phyloP scores from a whole-genome alignment of 1,140 invertebrate genomes.

The Trichonephila inaurata region DNA sequence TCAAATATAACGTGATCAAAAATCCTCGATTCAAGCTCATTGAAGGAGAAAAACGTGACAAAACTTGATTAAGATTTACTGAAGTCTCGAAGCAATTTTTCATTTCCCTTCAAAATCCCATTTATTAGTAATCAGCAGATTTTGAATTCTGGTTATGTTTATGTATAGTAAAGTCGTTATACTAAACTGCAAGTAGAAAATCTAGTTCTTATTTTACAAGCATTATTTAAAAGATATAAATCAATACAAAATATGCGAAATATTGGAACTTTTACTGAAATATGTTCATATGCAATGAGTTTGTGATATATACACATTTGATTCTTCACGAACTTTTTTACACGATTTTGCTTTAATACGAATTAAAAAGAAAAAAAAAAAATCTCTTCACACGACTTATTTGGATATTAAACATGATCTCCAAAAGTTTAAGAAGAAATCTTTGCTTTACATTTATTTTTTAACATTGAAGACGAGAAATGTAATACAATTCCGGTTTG shows the following conservation, averaged over 20 bases:
- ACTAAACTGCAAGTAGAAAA: neutral
- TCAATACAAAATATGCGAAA: neutral
- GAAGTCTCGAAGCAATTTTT: neutral
- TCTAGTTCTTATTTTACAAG: neutral
- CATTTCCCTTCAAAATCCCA: neutral
- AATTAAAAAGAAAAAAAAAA: no score
- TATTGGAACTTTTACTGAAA: neutral
- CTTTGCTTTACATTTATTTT: no score
- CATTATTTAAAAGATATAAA: neutral
- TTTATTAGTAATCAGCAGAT: neutral
- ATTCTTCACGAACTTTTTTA: no score
- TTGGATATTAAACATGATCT: no score
- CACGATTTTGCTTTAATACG: no score
- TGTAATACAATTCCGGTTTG: no score
- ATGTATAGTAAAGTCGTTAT: no score
- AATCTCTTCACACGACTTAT: no score
- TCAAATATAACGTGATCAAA: neutral
- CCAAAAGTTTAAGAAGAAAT: no score
- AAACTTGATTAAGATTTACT: neutral
- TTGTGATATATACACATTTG: no score
- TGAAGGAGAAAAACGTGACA: slow-evolving; percentile 25
- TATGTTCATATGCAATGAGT: no score
- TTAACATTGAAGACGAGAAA: no score
- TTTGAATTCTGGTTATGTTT: neutral
- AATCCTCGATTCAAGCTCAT: neutral